Base-by-base conservation (phyloP, 2,113 vertebrate genomes). In the Mustela lutreola region DNA sequence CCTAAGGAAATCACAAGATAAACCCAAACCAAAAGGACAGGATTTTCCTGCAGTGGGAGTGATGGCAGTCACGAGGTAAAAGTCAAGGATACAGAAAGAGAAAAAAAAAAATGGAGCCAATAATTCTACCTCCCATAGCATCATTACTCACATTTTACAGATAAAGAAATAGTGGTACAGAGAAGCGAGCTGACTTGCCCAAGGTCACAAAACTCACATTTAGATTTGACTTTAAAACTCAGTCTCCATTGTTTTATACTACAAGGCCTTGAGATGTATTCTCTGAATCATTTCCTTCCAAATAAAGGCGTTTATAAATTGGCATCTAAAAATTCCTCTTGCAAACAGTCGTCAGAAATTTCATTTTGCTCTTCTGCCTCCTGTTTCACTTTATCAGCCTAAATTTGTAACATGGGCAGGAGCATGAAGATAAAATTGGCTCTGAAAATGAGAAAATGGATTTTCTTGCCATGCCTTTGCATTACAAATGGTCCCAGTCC, bases 391-490 rank as follows among this genome's bases (percentile, higher is more conserved):
- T 96, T 81, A 97, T 95, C 76, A 92, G 36, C 79, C 79, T 89
- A 84, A 91, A 97, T 98, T 95, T 22, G 12, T 95, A 96, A 94
- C 93, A 78, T 24, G 10, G 63, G 92, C 90, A 95, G 53, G 48
- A 96, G 86, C 82, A 36, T 86, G 75, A 62, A 95, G 75, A 84
- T 84, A 86, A 97, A 95, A 95, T 96, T 11, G 18, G 86, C 91
- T 96, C 97, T 97, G 90, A 95, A 97, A 97, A 97, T 75, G 62
- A 95, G 89, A 96, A 98, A 96, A 97, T 95, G 87, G 96, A 96
- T 98, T 98, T 98, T 84, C 92, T 96, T 92, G 94, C 92, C 94
- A 79, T 84, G 48, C 19, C 83, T 97, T 90, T 96, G 76, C 92
- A 81, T 96, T 98, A 97, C 88, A 97, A 95, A 97, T 97, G 87